phyloP scores from a whole-genome alignment of 2,113 vertebrate species.

The Hydropotes inermis region DNA sequence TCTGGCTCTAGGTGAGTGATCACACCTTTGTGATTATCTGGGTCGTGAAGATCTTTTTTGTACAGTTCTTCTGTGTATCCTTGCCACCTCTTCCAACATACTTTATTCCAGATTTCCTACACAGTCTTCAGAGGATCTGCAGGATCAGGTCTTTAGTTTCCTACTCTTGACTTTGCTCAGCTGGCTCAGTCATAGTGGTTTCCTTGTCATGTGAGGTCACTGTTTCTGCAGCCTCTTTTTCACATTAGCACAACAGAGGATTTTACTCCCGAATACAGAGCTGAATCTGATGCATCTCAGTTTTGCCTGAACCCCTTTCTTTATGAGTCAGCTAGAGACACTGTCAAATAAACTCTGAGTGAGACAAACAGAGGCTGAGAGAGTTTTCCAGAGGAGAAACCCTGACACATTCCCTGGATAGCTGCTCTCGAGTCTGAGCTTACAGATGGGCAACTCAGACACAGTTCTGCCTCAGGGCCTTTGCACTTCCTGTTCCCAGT shows the following conservation, averaged over 20 bases:
- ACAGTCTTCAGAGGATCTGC: neutral
- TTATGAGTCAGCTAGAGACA: neutral
- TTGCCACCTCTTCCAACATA: neutral
- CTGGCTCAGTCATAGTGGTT: neutral
- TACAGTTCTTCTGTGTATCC: neutral
- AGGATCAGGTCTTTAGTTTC: neutral
- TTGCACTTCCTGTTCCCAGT: neutral
- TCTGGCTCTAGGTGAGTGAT: neutral
- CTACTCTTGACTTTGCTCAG: neutral
- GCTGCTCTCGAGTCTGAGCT: neutral
- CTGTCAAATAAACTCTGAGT: neutral
- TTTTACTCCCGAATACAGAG: neutral
- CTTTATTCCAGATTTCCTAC: neutral
- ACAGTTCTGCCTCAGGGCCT: neutral
- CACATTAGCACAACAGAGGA: neutral
- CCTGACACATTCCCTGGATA: neutral
- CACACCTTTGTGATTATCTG: accelerated
- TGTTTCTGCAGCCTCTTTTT: neutral
- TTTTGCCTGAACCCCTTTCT: neutral
- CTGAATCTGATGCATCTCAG: neutral
- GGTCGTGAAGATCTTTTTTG: neutral
- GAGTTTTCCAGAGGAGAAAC: neutral
- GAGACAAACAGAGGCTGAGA: neutral
- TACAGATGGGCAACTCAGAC: neutral
- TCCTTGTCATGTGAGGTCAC: neutral